Evolutionary conservation across 2,113 vertebrate species (phyloP).

Genomic region (Pagrus major): DNA sequence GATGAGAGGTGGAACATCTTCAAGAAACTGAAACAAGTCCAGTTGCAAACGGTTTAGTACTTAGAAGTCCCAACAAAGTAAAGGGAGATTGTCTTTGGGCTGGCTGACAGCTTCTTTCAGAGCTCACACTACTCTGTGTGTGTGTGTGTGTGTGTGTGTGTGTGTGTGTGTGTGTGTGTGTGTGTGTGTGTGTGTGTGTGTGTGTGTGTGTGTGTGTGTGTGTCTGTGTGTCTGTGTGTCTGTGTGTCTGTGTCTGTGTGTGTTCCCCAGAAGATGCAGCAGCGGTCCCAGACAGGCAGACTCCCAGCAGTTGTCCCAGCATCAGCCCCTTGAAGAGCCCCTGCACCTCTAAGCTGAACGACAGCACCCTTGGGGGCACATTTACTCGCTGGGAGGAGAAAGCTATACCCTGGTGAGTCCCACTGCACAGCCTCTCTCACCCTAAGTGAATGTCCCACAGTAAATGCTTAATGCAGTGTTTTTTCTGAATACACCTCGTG

Average conservation of each 20-base stretch:
- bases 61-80: too few species aligned
- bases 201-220: too few species aligned
- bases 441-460: background rate
- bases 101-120: background rate
- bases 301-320: conserved; percentile 24
- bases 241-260: conserved; percentile 5
- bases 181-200: too few species aligned
- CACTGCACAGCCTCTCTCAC: background rate
- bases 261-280: conserved; percentile 44
- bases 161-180: too few species aligned
- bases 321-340: conserved; percentile 73
- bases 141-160: too few species aligned
- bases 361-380: conserved; percentile 82
- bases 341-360: conserved; percentile 78
- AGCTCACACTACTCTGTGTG: too few species aligned
- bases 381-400: conserved; percentile 90
- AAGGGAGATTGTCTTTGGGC: background rate
- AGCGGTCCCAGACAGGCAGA: conserved; percentile 19
- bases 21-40: too few species aligned
- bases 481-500: background rate
- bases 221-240: too few species aligned
- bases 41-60: too few species aligned
- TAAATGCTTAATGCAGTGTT: background rate
- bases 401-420: conserved; percentile 91
- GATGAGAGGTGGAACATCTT: too few species aligned